Percentiles rank a stretch among this genome's conserved stretches.
Conservation (phyloP, 2,888 invertebrate species). For the Caenorhabditis drosophilae region DNA sequence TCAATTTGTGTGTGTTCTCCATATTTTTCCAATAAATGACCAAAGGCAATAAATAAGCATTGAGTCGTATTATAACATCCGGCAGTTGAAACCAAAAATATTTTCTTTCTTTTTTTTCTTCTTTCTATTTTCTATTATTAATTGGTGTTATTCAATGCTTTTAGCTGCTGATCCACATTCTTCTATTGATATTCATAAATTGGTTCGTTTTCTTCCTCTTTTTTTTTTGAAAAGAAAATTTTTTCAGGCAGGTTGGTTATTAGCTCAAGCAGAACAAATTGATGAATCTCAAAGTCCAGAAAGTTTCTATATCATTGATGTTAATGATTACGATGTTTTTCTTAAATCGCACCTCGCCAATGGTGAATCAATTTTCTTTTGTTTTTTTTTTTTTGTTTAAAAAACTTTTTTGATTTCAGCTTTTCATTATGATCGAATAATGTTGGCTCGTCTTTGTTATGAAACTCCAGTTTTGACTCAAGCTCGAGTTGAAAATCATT, state of each 20-base stretch:
- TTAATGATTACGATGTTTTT: constrained; percentile 38
- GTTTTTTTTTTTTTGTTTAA: background rate
- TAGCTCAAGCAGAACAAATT: constrained; percentile 27
- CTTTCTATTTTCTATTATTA: no score
- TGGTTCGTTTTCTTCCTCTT: constrained; percentile 26
- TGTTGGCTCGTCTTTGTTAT: constrained; percentile 33
- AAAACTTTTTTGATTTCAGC: constrained; percentile 15
- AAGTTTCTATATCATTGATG: constrained; percentile 35
- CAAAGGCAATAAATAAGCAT: no score
- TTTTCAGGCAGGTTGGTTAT: constrained; percentile 30
- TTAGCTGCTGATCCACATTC: constrained; percentile 43
- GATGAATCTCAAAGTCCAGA: background rate
- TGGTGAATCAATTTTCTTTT: constrained; percentile 6
- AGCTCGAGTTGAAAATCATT: constrained; percentile 18
- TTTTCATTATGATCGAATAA: constrained; percentile 37
- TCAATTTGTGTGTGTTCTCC: no score
- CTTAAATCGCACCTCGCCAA: constrained; percentile 22
- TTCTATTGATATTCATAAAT: constrained; percentile 43
- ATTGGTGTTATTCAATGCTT: constrained; percentile 34
- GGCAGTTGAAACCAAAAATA: no score
- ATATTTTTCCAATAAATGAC: no score
- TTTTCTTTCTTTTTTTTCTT: no score
- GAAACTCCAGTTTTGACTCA: constrained; percentile 30
- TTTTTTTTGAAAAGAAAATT: constrained; percentile 1
- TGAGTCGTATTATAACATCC: no score